phyloP scores from a whole-genome alignment of 2,113 vertebrate genomes.

The Diphyllodes magnificus region DNA sequence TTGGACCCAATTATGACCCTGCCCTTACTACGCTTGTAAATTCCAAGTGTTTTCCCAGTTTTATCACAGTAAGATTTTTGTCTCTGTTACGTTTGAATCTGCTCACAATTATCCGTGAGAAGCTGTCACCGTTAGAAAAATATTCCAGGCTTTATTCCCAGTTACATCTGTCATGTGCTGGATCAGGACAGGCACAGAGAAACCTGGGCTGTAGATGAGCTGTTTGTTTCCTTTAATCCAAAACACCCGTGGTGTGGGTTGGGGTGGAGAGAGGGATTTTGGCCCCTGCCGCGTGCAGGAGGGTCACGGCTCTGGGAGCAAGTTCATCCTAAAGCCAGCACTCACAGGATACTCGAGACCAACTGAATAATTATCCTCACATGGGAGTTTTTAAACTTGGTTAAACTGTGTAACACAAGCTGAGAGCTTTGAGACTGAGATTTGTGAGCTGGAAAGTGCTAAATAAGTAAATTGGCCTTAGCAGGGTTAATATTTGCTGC shows the following conservation, averaged over 20 bases:
- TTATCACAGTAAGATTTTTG: background rate
- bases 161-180: background rate
- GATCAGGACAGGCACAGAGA: background rate
- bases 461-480: accelerated
- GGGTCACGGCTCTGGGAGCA: accelerated
- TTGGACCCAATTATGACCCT: background rate
- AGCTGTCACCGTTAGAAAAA: background rate
- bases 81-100: background rate
- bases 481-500: background rate
- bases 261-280: background rate
- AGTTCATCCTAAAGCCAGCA: background rate
- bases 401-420: background rate
- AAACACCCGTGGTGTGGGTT: accelerated
- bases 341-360: background rate
- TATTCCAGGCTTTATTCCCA: background rate
- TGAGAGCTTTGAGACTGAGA: background rate
- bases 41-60: background rate
- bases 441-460: background rate
- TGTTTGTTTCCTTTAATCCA: background rate
- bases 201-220: background rate
- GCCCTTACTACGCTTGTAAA: background rate
- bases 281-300: accelerated
- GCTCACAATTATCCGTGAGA: background rate
- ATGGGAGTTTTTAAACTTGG: background rate
- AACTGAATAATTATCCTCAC: background rate